A percentile compares a stretch with the other conserved stretches of the same genome.
These are phyloP conservation scores for Lagorchestes hirsutus DNA, from an alignment of 2,797 vertebrate species.

Conservation along the genomic window DNA sequence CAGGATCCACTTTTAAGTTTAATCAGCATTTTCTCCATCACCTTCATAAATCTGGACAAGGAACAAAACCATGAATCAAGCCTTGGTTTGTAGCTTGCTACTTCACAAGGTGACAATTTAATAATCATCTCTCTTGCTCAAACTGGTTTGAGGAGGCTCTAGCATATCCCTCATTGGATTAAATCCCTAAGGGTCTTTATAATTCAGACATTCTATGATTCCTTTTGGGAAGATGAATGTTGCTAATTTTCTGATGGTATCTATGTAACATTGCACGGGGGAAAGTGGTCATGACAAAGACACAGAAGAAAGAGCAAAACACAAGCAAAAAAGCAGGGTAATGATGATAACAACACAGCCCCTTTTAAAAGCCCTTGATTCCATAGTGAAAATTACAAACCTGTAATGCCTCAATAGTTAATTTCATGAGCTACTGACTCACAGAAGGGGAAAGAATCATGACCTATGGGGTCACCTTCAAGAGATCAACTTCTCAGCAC, in stretches of 20 bases:
- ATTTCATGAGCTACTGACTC: not conserved
- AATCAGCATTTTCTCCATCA: not conserved
- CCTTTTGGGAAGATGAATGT: slow-evolving; percentile 23
- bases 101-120: not conserved
- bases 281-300: not conserved
- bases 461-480: not conserved
- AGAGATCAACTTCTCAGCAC: not conserved
- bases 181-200: not conserved
- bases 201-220: not conserved
- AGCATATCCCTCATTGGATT: not conserved
- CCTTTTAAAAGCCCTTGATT: not conserved
- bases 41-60: not conserved
- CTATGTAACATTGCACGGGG: not conserved
- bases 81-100: not conserved
- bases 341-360: not conserved
- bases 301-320: slow-evolving; percentile 30
- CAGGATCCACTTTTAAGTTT: not conserved
- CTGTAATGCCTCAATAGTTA: not conserved
- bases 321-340: not conserved
- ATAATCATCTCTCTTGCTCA: not conserved
- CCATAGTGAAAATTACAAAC: not conserved
- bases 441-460: not conserved
- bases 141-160: not conserved
- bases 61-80: not conserved
- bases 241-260: not conserved